Evolutionary conservation across 2,113 vertebrate genomes (phyloP).

Genomic region (Connochaetes taurinus): DNA sequence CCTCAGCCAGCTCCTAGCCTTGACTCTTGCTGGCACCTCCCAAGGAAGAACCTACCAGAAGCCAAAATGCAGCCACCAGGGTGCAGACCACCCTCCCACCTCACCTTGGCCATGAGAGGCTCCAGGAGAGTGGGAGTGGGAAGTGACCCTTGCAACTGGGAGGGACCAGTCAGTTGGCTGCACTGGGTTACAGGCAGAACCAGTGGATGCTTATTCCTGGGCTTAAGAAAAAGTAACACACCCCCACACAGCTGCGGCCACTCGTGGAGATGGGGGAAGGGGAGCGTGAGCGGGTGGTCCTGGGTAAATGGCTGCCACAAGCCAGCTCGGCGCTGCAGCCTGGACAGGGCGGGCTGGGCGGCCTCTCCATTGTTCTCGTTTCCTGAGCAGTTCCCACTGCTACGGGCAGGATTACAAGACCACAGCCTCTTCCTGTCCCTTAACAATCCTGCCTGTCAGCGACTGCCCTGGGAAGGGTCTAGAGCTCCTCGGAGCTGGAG

Average conservation of each 20-base stretch:
- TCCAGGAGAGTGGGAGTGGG: too few relatives aligned
- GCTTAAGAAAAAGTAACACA: background rate
- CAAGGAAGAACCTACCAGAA: background rate
- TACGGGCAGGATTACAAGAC: background rate
- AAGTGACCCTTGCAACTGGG: background rate
- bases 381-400: rapidly evolving
- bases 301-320: rapidly evolving
- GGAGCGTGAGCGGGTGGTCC: background rate
- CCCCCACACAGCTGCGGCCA: rapidly evolving
- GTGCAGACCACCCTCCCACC: background rate
- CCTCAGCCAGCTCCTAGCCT: background rate
- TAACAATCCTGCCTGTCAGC: background rate
- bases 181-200: background rate
- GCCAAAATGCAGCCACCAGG: background rate
- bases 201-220: background rate
- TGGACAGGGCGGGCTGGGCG: rapidly evolving
- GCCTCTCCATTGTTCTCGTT: background rate
- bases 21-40: background rate
- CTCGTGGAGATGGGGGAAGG: rapidly evolving
- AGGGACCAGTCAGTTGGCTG: rapidly evolving
- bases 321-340: background rate
- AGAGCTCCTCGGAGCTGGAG: background rate
- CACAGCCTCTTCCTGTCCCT: rapidly evolving
- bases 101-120: background rate
- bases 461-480: background rate